Evolutionary conservation across 2,797 vertebrate genomes (phyloP).

Genomic region (Acanthornis magna): DNA sequence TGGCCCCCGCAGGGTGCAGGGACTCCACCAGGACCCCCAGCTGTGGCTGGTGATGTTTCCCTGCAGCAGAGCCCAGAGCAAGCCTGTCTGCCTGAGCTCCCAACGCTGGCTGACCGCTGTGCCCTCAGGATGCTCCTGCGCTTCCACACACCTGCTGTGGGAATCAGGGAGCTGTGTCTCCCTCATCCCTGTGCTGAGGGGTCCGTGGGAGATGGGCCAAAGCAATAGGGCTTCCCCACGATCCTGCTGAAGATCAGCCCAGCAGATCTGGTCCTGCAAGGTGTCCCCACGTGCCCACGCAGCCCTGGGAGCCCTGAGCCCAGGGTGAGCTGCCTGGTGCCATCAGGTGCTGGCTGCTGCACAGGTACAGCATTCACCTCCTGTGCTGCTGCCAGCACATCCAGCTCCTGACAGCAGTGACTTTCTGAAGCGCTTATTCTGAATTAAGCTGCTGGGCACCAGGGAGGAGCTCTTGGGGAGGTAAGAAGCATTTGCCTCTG

Average conservation of each 20-base stretch:
- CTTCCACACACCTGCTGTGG: fast-evolving
- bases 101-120: fast-evolving
- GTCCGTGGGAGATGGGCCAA: background rate
- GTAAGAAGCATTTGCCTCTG: background rate
- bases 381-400: background rate
- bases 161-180: background rate
- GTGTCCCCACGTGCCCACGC: fast-evolving
- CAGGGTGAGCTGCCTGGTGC: background rate
- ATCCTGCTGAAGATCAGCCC: background rate
- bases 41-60: background rate
- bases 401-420: background rate
- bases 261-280: background rate
- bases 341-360: fast-evolving
- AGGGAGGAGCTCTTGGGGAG: background rate
- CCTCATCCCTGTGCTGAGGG: background rate
- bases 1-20: background rate
- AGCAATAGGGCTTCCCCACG: background rate
- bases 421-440: background rate
- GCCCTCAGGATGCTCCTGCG: background rate
- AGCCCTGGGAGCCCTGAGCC: background rate
- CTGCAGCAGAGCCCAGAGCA: fast-evolving
- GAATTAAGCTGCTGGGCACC: background rate
- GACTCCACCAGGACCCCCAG: background rate
- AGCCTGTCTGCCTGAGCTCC: background rate
- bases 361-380: background rate